phyloP scores from a whole-genome alignment of 2,888 invertebrate genomes.

The Calameuta filiformis region DNA sequence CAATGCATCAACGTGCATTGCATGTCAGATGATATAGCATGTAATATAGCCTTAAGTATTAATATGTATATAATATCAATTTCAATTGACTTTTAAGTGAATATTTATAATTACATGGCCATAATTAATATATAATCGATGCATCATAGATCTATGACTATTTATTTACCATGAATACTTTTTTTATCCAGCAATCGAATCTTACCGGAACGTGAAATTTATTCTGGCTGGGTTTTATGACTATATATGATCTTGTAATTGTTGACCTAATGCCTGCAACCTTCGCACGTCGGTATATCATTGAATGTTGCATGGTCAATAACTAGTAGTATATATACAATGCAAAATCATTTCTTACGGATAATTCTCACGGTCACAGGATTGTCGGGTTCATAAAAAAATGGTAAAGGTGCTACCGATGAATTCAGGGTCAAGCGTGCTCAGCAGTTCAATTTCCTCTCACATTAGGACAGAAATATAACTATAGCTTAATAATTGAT shows the following conservation, averaged over 20 bases:
- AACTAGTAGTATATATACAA: neutral
- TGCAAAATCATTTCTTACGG: neutral
- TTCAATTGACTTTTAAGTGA: constrained; percentile 11
- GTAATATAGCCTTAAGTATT: constrained; percentile 13
- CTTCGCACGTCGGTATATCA: neutral
- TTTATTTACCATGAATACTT: constrained; percentile 1
- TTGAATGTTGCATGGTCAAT: neutral
- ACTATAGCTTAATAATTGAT: neutral
- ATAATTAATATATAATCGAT: constrained; percentile 20
- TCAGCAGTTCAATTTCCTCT: neutral
- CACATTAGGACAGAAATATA: neutral
- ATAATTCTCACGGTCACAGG: neutral
- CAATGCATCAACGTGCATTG: neutral
- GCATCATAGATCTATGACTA: constrained; percentile 4
- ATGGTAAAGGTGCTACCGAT: neutral
- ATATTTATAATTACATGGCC: constrained; percentile 23
- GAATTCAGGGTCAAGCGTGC: neutral
- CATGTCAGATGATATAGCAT: neutral
- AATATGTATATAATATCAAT: constrained; percentile 10
- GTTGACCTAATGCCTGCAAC: neutral
- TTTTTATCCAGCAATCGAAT: neutral
- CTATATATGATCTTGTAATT: neutral
- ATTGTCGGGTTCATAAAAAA: neutral
- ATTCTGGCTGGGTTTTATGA: neutral
- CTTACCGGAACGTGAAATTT: neutral